Evolutionary conservation across 2,888 invertebrate species (phyloP).

Genomic region (Meliscaeva auricollis): DNA sequence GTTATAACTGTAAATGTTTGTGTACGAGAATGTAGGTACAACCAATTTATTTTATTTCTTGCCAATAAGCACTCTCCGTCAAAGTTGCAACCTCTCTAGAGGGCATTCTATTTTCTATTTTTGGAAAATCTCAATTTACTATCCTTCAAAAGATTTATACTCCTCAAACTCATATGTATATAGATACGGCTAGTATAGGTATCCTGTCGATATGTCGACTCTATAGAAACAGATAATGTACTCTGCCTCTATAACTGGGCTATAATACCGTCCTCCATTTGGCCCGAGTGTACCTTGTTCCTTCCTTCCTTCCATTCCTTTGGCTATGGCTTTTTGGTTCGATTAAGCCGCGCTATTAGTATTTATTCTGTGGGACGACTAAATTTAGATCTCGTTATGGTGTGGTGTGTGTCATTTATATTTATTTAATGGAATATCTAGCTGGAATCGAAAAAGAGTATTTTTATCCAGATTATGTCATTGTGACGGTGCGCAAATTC

Average conservation of each 20-base stretch:
- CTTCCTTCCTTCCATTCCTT: neutral
- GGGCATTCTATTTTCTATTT: conserved; percentile 47
- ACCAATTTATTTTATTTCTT: conserved; percentile 45
- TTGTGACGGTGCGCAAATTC: conserved; percentile 71
- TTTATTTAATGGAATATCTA: conserved; percentile 59
- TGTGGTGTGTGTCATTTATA: conserved; percentile 68
- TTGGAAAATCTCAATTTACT: conserved; percentile 47
- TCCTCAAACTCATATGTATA: neutral
- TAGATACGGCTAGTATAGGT: neutral
- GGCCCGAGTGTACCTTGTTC: conserved; percentile 14
- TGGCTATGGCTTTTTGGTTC: conserved; percentile 47
- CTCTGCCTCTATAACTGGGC: neutral
- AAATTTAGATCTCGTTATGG: conserved; percentile 67
- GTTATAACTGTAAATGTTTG: conserved; percentile 3
- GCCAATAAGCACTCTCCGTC: conserved; percentile 14
- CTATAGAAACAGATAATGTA: neutral
- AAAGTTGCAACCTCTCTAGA: conserved; percentile 35
- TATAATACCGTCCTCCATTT: neutral
- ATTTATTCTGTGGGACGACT: conserved; percentile 31
- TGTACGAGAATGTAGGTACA: neutral
- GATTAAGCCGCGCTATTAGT: conserved; percentile 69
- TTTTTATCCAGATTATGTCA: conserved; percentile 75
- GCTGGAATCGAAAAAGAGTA: conserved; percentile 64
- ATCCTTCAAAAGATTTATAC: conserved; percentile 6
- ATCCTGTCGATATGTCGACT: neutral